phyloP scores from a whole-genome alignment of 2,888 invertebrate genomes.

The Campaea margaritaria region DNA sequence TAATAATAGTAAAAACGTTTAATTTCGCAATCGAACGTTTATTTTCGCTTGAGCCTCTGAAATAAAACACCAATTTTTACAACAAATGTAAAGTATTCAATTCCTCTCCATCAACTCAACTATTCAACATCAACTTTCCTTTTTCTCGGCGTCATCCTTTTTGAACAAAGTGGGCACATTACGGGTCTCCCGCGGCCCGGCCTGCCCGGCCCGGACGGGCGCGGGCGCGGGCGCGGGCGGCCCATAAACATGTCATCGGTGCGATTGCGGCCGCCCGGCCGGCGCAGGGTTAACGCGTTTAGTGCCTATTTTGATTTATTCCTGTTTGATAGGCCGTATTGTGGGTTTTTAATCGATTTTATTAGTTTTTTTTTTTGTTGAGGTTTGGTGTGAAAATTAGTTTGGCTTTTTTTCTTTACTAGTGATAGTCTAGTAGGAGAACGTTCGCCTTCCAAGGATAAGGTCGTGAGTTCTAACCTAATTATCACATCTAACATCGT shows the following conservation, averaged over 20 bases:
- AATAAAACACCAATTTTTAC: too few relatives aligned
- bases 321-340: constrained; percentile 27
- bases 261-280: constrained; percentile 43
- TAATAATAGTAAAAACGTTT: too few relatives aligned
- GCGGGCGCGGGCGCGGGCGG: too few relatives aligned
- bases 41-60: too few relatives aligned
- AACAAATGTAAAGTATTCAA: neutral
- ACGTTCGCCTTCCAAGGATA: too few relatives aligned
- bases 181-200: constrained; percentile 30
- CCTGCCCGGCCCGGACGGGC: too few relatives aligned
- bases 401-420: neutral
- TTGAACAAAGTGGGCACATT: constrained; percentile 28
- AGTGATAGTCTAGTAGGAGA: too few relatives aligned
- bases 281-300: constrained; percentile 30
- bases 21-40: too few relatives aligned
- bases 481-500: too few relatives aligned
- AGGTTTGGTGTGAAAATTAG: neutral
- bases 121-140: constrained; percentile 12
- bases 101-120: neutral
- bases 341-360: constrained; percentile 20
- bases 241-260: constrained; percentile 70
- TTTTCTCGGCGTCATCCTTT: constrained; percentile 8
- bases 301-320: constrained; percentile 35
- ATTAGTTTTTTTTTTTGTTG: constrained; percentile 9
- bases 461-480: too few relatives aligned